Evolutionary conservation across 2,888 invertebrate genomes (phyloP).

Genomic region (Zonitis immaculata): DNA sequence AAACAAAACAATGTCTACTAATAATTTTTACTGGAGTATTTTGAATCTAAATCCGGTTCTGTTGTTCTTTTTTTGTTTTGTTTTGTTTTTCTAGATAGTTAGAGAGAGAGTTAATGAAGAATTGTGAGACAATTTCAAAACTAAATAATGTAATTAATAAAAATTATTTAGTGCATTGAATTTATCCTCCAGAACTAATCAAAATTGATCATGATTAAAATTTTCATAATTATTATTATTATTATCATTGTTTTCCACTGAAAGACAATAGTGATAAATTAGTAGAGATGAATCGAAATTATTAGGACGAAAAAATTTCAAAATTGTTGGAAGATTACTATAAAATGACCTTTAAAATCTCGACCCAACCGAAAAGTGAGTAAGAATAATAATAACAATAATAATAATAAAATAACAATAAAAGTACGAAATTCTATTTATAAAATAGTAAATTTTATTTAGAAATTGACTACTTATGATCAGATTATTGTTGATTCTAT

Average conservation of each 20-base stretch:
- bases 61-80: too few species aligned
- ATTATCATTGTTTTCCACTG: not conserved
- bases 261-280: not conserved
- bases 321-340: not conserved
- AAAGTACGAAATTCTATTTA: not conserved
- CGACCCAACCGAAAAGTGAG: not conserved
- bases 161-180: constrained; percentile 8
- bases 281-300: not conserved
- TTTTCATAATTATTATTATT: not conserved
- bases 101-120: not conserved
- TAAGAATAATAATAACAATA: not conserved
- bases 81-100: too few species aligned
- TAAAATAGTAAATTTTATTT: not conserved
- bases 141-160: not conserved
- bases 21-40: too few species aligned
- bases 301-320: not conserved
- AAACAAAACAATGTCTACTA: too few species aligned
- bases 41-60: too few species aligned
- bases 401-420: not conserved
- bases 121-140: constrained; percentile 6
- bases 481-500: too few species aligned
- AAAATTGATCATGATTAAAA: not conserved
- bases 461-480: too few species aligned
- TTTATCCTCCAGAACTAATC: constrained; percentile 7
- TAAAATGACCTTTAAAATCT: not conserved